phyloP scores from a whole-genome alignment of 2,888 invertebrate genomes.

The Electrophaes corylata region DNA sequence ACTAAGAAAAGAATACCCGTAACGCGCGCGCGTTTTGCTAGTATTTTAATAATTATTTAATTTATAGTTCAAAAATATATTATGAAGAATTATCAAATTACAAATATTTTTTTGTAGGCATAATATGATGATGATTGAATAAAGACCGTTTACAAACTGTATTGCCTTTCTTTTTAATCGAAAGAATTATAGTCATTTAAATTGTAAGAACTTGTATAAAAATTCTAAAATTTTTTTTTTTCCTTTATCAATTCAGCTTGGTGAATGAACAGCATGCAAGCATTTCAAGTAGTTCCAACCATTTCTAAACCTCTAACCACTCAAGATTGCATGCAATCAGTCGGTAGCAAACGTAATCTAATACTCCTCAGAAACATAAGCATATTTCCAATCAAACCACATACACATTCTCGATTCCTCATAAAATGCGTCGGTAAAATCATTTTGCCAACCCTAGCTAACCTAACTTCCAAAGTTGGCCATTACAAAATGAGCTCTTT shows the following conservation, averaged over 20 bases:
- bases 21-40: no score
- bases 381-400: conserved; percentile 80
- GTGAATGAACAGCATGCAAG: conserved; percentile 1
- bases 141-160: no score
- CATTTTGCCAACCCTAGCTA: conserved; percentile 37
- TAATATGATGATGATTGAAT: no score
- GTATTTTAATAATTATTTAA: no score
- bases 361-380: conserved; percentile 67
- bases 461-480: conserved; percentile 20
- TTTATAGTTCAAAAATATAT: no score
- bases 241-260: not conserved
- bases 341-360: conserved; percentile 63
- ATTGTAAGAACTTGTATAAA: not conserved
- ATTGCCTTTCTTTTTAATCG: no score
- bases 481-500: conserved; percentile 34
- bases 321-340: conserved; percentile 58
- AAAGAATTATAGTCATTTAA: not conserved
- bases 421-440: conserved; percentile 79
- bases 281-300: not conserved
- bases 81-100: no score
- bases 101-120: no score
- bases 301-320: conserved; percentile 19
- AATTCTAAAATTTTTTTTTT: not conserved
- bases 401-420: conserved; percentile 71
- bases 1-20: no score